Percentiles rank a stretch among this genome's conserved stretches.
Conservation (phyloP, 1,140 invertebrate genomes). For the Drosophila pectinifera region DNA sequence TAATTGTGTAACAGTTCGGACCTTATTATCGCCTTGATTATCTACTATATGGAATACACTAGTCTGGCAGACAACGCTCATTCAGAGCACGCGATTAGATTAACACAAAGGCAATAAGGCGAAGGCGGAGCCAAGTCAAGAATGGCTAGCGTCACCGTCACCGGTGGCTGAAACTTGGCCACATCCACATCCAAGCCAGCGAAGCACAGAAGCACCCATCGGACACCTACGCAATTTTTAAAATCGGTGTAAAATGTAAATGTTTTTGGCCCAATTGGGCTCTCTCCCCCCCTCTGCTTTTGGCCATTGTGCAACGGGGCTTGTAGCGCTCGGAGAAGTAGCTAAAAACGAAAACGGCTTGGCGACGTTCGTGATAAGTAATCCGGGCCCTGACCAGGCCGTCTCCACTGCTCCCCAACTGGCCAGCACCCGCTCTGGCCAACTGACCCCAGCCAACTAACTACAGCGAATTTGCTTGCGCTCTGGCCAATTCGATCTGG, state of each 20-base stretch:
- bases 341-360: slow-evolving; percentile 52
- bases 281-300: not conserved
- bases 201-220: not conserved
- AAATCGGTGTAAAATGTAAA: slow-evolving; percentile 62
- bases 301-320: slow-evolving; percentile 46
- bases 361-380: slow-evolving; percentile 34
- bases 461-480: slow-evolving; percentile 49
- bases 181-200: not conserved
- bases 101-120: slow-evolving; percentile 37
- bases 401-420: slow-evolving; percentile 3
- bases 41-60: slow-evolving; percentile 24
- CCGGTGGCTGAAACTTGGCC: slow-evolving; percentile 26
- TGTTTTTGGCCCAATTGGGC: slow-evolving; percentile 38
- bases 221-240: slow-evolving; percentile 15
- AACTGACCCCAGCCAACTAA: slow-evolving; percentile 56
- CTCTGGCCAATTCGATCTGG: slow-evolving; percentile 47
- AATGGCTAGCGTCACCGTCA: slow-evolving; percentile 41
- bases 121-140: slow-evolving; percentile 14
- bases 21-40: slow-evolving; percentile 51
- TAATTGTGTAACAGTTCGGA: slow-evolving; percentile 52
- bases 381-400: slow-evolving; percentile 17
- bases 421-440: slow-evolving; percentile 6
- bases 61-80: slow-evolving; percentile 29
- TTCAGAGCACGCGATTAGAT: slow-evolving; percentile 45
- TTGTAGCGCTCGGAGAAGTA: slow-evolving; percentile 11